phyloP scores from a whole-genome alignment of 2,888 invertebrate genomes.

The Gortyna flavago region DNA sequence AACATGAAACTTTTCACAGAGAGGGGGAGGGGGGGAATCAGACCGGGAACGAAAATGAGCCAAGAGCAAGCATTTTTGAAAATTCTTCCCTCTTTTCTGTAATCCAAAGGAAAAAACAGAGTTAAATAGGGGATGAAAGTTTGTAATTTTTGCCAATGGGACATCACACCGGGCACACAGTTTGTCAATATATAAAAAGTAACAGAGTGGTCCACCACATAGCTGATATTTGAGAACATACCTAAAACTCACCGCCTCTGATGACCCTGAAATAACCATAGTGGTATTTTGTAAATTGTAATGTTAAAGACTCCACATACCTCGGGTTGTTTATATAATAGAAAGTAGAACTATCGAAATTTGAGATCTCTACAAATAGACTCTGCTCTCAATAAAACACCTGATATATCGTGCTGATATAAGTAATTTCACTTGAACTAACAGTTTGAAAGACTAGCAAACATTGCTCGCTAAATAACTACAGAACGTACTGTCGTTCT shows the following conservation, averaged over 20 bases:
- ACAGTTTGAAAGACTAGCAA: constrained; percentile 60
- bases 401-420: constrained; percentile 59
- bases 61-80: neutral
- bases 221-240: neutral
- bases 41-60: too few relatives aligned
- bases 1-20: too few relatives aligned
- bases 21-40: too few relatives aligned
- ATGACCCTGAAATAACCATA: neutral
- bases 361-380: constrained; percentile 52
- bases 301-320: neutral
- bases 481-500: constrained; percentile 59
- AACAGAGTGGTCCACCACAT: neutral
- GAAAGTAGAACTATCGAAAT: constrained; percentile 58
- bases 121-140: neutral
- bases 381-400: constrained; percentile 70
- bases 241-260: too few relatives aligned
- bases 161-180: neutral
- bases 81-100: too few relatives aligned
- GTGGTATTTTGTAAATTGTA: neutral
- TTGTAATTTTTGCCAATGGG: neutral
- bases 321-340: constrained; percentile 30
- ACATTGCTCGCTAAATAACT: constrained; percentile 61
- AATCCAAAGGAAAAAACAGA: too few relatives aligned
- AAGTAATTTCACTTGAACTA: constrained; percentile 67
- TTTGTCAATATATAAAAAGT: neutral